A percentile compares a stretch with the other conserved stretches of the same genome.
Evolutionary conservation across 2,888 invertebrate species (phyloP).

Genomic region (Andrena chrysosceles): DNA sequence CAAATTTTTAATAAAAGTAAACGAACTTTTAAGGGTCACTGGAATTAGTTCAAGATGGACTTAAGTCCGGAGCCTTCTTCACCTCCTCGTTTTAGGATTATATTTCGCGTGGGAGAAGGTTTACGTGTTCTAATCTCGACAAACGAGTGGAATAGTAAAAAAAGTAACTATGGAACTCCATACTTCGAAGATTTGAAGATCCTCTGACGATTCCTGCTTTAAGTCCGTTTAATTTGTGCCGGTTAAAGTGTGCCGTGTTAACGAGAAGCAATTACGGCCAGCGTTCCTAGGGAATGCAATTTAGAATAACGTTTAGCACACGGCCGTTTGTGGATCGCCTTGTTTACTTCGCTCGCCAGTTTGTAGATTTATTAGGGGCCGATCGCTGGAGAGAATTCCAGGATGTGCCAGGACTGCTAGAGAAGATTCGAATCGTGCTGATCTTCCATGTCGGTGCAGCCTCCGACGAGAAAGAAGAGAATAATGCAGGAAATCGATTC

Average conservation of each 20-base stretch:
- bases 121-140: neutral
- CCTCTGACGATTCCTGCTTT: neutral
- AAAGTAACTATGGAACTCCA: neutral
- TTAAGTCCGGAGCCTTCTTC: neutral
- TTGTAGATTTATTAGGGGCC: slow-evolving; percentile 32
- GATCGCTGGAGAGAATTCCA: neutral
- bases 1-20: too few relatives aligned
- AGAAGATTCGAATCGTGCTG: slow-evolving; percentile 16
- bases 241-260: neutral
- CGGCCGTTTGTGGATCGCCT: slow-evolving; percentile 3
- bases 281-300: slow-evolving; percentile 24
- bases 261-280: slow-evolving; percentile 13
- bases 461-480: slow-evolving; percentile 18
- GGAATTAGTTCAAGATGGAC: neutral
- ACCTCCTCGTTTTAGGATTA: neutral
- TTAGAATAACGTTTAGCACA: slow-evolving; percentile 16
- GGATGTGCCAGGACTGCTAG: too few relatives aligned
- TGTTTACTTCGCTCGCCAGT: slow-evolving; percentile 19
- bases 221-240: neutral
- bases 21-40: neutral
- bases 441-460: slow-evolving; percentile 27
- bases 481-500: slow-evolving; percentile 37
- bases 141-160: neutral
- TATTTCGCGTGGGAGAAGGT: neutral
- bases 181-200: neutral